A percentile compares a stretch with the other conserved stretches of the same genome.
Conservation (phyloP, 2,113 vertebrate species). For the Anguilla japonica region DNA sequence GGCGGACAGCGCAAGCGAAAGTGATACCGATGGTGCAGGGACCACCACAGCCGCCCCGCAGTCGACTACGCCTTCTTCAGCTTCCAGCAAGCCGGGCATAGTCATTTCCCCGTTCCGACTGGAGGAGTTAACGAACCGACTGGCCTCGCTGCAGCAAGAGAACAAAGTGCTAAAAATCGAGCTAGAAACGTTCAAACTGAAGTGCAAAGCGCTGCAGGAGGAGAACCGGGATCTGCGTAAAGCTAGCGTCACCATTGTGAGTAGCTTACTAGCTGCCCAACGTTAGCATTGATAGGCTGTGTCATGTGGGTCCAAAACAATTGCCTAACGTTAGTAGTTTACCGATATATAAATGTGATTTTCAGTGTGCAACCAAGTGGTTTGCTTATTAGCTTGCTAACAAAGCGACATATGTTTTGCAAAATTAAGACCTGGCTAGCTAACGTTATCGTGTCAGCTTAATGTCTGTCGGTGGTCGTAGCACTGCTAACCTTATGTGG, state of each 20-base stretch:
- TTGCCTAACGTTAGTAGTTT: neutral
- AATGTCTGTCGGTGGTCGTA: neutral
- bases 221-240: constrained; percentile 83
- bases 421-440: neutral
- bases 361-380: neutral
- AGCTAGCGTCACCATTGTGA: constrained; percentile 84
- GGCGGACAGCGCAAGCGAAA: constrained; percentile 83
- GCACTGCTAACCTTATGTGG: neutral
- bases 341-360: neutral
- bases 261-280: constrained; percentile 41
- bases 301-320: constrained; percentile 14
- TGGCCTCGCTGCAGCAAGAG: constrained; percentile 84
- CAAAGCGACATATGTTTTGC: neutral
- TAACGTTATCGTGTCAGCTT: neutral
- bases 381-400: neutral
- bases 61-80: constrained; percentile 43
- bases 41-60: constrained; percentile 51
- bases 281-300: constrained; percentile 33
- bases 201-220: constrained; percentile 83
- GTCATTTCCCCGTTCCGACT: constrained; percentile 80
- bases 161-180: constrained; percentile 86
- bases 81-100: constrained; percentile 55
- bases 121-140: constrained; percentile 79
- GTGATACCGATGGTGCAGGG: constrained; percentile 75
- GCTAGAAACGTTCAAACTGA: constrained; percentile 84